Evolutionary conservation across 2,113 vertebrate species (phyloP).

Genomic region (Rhinogobius similis): DNA sequence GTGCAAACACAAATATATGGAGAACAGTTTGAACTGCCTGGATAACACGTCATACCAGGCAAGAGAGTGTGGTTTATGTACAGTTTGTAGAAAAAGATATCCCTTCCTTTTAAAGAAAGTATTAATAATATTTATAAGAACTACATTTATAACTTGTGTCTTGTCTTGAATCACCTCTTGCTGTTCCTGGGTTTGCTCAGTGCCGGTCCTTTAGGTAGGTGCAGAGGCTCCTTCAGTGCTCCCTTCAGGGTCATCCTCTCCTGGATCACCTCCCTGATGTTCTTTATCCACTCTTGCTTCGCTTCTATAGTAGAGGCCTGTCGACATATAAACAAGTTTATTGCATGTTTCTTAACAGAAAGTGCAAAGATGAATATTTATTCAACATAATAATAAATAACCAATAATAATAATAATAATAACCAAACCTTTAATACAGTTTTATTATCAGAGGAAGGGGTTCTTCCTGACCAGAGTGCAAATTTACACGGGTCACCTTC

Average conservation of each 20-base stretch:
- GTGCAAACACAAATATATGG: background rate
- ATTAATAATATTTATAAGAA: background rate
- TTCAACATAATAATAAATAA: background rate
- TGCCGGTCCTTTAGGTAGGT: conserved; percentile 87
- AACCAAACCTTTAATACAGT: conserved; percentile 90
- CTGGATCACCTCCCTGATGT: conserved; percentile 97
- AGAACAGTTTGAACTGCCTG: background rate
- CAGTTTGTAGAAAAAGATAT: background rate
- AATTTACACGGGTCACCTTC: conserved; percentile 98
- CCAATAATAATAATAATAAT: too few species aligned
- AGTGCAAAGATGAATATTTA: background rate
- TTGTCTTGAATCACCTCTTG: conserved; percentile 80
- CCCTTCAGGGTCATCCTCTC: conserved; percentile 98
- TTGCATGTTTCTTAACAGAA: background rate
- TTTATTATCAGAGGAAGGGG: conserved; percentile 97
- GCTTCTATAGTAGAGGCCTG: conserved; percentile 93
- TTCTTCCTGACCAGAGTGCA: conserved; percentile 95
- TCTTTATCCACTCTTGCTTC: conserved; percentile 99
- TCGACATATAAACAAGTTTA: background rate
- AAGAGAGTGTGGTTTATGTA: background rate
- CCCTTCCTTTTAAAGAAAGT: background rate
- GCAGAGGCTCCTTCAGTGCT: conserved; percentile 95
- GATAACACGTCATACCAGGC: background rate
- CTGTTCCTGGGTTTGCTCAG: conserved; percentile 91
- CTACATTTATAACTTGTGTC: background rate